Conservation (phyloP, 2,888 invertebrate genomes). For the Sphecodes monilicornis region DNA sequence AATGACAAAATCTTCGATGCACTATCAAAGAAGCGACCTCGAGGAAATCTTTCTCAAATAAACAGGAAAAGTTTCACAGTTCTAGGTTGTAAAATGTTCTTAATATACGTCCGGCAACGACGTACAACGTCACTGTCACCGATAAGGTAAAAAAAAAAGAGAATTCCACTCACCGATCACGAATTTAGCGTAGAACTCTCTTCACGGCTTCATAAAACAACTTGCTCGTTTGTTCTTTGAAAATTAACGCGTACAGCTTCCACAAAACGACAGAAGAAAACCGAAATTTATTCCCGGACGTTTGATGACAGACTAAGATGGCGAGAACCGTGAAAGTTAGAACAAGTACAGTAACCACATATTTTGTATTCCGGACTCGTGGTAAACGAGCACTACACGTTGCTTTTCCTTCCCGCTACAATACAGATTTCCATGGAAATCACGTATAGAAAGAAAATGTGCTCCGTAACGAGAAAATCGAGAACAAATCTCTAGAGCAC, state of each 20-base stretch:
- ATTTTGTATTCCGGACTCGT: conserved; percentile 49
- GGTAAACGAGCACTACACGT: conserved; percentile 35
- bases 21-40: conserved; percentile 4
- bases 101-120: conserved; percentile 25
- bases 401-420: conserved; percentile 16
- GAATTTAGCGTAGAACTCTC: conserved; percentile 1
- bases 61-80: neutral
- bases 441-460: conserved; percentile 20
- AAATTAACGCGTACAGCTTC: conserved; percentile 7
- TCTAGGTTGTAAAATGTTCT: conserved; percentile 21
- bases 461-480: conserved; percentile 44
- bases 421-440: conserved; percentile 19
- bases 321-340: conserved; percentile 67
- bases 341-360: conserved; percentile 66
- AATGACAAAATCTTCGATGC: conserved; percentile 28
- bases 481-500: conserved; percentile 56
- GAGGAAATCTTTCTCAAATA: conserved; percentile 10
- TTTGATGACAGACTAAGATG: conserved; percentile 79
- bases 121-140: conserved; percentile 27
- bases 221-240: neutral
- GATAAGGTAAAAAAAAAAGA: conserved; percentile 25
- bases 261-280: conserved; percentile 9
- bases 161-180: conserved; percentile 40
- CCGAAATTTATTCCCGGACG: conserved; percentile 64
- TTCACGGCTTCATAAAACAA: neutral